phyloP scores from a whole-genome alignment of 1,140 invertebrate genomes.

The Kradibia gibbosae region DNA sequence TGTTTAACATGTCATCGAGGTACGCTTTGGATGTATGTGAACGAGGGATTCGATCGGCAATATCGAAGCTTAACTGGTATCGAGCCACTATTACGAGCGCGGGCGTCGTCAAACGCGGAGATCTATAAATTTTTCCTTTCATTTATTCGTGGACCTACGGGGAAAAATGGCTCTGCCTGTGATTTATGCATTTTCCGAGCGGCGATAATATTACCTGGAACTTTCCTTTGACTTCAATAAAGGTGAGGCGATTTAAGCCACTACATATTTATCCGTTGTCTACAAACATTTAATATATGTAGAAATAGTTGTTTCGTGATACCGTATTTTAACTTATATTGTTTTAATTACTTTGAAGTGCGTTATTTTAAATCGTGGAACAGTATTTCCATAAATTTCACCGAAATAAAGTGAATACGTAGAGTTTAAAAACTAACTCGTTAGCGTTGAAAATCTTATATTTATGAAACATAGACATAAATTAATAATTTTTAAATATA shows the following conservation, averaged over 20 bases:
- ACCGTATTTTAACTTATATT: no score
- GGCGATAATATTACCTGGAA: not conserved
- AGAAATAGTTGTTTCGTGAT: not conserved
- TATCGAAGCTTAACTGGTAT: not conserved
- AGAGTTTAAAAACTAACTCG: no score
- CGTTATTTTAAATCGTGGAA: no score
- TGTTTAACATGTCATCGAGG: conserved; percentile 34
- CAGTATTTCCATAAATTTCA: not conserved
- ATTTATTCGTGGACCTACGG: not conserved
- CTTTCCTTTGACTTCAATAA: not conserved
- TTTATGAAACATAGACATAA: no score
- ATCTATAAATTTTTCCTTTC: not conserved
- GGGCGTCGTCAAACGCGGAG: not conserved
- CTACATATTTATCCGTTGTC: not conserved
- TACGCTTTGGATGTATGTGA: not conserved
- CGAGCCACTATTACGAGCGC: conserved; percentile 1
- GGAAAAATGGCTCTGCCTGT: not conserved
- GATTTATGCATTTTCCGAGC: conserved; percentile 25
- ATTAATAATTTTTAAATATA: no score
- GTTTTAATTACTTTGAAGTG: no score
- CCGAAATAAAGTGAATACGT: no score
- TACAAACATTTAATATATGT: not conserved
- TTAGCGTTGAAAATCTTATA: no score
- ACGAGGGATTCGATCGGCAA: not conserved
- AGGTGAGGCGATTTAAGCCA: not conserved